These are phyloP conservation scores for Ectemnius cavifrons DNA, from an alignment of 2,888 invertebrate genomes.

Conservation along the genomic window DNA sequence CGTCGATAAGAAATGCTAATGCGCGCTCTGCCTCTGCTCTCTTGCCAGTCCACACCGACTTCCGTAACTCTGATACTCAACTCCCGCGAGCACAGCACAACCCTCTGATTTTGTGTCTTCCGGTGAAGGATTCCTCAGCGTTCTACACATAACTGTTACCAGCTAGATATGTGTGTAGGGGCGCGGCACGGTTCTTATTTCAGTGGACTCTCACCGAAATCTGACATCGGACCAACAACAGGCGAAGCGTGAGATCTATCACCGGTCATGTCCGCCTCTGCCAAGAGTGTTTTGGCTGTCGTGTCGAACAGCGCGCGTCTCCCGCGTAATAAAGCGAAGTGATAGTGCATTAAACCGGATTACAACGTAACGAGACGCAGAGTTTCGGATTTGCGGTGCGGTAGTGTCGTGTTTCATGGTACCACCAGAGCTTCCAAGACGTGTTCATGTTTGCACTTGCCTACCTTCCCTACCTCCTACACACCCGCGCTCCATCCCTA, in stretches of 20 bases:
- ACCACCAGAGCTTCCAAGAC: neutral
- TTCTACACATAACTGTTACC: too few species aligned
- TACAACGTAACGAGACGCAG: constrained; percentile 18
- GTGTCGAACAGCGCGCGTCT: constrained; percentile 20
- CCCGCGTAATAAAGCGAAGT: constrained; percentile 37
- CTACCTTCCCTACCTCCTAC: neutral
- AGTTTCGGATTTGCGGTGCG: neutral
- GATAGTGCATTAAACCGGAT: constrained; percentile 42
- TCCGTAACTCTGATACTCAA: too few species aligned
- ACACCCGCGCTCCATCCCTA: neutral
- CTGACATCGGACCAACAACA: constrained; percentile 1
- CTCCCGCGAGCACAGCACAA: too few species aligned
- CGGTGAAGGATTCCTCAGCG: too few species aligned
- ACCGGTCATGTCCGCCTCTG: constrained; percentile 37
- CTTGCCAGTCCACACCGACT: too few species aligned
- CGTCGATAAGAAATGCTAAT: too few species aligned
- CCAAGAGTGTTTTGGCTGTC: constrained; percentile 47
- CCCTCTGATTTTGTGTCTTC: too few species aligned
- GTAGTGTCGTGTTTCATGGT: constrained; percentile 20
- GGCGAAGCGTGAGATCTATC: constrained; percentile 37
- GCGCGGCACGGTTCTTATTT: constrained; percentile 3
- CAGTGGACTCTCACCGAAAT: constrained; percentile 21
- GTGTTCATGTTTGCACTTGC: neutral
- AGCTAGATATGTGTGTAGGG: neutral
- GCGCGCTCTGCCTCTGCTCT: too few species aligned